Evolutionary conservation across 2,797 vertebrate genomes (phyloP).

Genomic region (Pipistrellus kuhlii): DNA sequence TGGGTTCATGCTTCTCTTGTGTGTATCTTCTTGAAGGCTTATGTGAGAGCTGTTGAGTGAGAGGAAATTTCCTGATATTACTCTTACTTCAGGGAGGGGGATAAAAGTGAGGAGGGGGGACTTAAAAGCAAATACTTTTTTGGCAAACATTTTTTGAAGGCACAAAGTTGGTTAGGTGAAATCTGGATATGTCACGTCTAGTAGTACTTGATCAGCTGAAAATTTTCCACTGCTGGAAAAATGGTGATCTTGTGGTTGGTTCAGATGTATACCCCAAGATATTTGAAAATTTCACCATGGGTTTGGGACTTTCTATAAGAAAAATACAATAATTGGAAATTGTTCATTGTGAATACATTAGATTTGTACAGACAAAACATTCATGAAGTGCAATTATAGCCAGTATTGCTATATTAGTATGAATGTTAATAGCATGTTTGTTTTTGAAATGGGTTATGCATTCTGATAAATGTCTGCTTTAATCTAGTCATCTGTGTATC

Average conservation of each 20-base stretch:
- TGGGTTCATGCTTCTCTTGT: slow-evolving; percentile 15
- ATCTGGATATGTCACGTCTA: slow-evolving; percentile 55
- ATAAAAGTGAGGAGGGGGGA: background rate
- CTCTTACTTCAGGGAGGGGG: slow-evolving; percentile 52
- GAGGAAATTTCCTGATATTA: slow-evolving; percentile 74
- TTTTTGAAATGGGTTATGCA: slow-evolving; percentile 91
- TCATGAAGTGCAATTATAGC: slow-evolving; percentile 91
- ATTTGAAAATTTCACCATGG: slow-evolving; percentile 86
- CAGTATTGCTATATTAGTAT: slow-evolving; percentile 90
- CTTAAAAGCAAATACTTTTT: slow-evolving; percentile 10
- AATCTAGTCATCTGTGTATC: slow-evolving; percentile 92
- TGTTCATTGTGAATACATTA: slow-evolving; percentile 89
- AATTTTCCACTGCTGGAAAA: slow-evolving; percentile 40
- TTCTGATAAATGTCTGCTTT: slow-evolving; percentile 92
- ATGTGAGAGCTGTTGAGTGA: slow-evolving; percentile 60
- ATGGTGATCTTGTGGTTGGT: slow-evolving; percentile 59
- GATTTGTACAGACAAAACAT: slow-evolving; percentile 89
- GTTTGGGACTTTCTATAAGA: slow-evolving; percentile 86
- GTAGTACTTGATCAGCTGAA: background rate
- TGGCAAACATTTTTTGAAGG: slow-evolving; percentile 35
- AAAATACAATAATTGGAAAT: slow-evolving; percentile 88
- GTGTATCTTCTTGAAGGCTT: slow-evolving; percentile 53
- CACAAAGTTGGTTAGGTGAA: slow-evolving; percentile 30
- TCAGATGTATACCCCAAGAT: slow-evolving; percentile 81
- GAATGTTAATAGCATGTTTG: slow-evolving; percentile 92